Evolutionary conservation across 2,888 invertebrate species (phyloP).

Genomic region (Cosmorhoe ocellata): DNA sequence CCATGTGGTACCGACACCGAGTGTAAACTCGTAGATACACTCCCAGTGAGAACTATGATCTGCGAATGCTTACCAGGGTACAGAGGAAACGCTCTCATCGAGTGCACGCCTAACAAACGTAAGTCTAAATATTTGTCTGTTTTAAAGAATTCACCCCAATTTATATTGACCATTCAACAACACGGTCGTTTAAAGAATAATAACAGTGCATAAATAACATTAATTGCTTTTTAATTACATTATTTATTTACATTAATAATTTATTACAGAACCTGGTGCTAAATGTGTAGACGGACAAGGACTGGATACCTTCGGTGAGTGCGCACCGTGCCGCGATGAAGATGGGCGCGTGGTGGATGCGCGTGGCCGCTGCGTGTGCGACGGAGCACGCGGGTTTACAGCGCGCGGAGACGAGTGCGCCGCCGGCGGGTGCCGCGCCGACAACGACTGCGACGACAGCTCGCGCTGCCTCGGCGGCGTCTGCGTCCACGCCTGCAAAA

Average conservation of each 20-base stretch:
- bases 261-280: slow-evolving; percentile 77
- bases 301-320: slow-evolving; percentile 89
- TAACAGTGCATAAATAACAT: too few species aligned
- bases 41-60: slow-evolving; percentile 93
- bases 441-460: slow-evolving; percentile 89
- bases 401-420: slow-evolving; percentile 90
- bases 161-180: too few species aligned
- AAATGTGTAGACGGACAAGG: slow-evolving; percentile 91
- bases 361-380: slow-evolving; percentile 91
- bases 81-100: slow-evolving; percentile 92
- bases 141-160: too few species aligned
- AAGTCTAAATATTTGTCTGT: too few species aligned
- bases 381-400: slow-evolving; percentile 88
- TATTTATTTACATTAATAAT: too few species aligned
- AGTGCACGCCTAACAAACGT: slow-evolving; percentile 88
- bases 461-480: slow-evolving; percentile 89
- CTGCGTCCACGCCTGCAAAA: slow-evolving; percentile 90
- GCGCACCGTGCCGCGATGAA: slow-evolving; percentile 87
- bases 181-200: too few species aligned
- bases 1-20: slow-evolving; percentile 92
- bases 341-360: slow-evolving; percentile 89
- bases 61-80: slow-evolving; percentile 94
- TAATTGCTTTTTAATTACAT: too few species aligned
- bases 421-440: slow-evolving; percentile 87
- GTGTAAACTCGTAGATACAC: slow-evolving; percentile 90